phyloP scores from a whole-genome alignment of 2,888 invertebrate species.

The Eilema sororculum region DNA sequence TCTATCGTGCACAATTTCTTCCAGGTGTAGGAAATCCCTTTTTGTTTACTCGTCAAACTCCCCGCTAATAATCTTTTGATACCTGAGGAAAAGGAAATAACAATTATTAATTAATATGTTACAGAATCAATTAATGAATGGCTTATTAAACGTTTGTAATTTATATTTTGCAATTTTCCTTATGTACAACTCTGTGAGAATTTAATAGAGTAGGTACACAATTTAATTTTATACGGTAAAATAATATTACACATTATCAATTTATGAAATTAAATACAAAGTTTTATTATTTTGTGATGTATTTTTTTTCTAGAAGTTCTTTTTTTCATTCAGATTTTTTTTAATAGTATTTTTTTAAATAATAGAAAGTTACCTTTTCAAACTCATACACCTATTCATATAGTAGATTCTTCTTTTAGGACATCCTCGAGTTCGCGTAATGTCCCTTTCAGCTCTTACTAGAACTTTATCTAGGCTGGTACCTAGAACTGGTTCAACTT shows the following conservation, averaged over 20 bases:
- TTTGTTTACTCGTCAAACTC: neutral
- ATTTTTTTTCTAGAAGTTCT: no score
- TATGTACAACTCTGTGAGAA: neutral
- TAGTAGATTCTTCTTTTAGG: neutral
- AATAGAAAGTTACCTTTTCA: neutral
- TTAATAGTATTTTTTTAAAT: no score
- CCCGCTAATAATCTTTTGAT: neutral
- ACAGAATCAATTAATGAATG: neutral
- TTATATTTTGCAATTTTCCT: neutral
- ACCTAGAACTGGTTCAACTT: neutral
- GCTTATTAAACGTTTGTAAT: neutral
- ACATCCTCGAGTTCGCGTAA: slow-evolving; percentile 9
- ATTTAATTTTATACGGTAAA: no score
- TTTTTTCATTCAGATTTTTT: no score
- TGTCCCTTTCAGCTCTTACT: slow-evolving; percentile 8
- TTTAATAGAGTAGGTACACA: no score
- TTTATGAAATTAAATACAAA: neutral
- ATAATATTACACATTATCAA: no score
- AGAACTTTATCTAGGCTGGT: slow-evolving; percentile 3
- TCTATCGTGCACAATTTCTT: neutral
- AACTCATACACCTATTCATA: neutral
- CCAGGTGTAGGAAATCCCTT: neutral
- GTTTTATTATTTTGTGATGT: no score
- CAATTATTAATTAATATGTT: neutral
- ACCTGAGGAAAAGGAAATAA: slow-evolving; percentile 7